Conservation (phyloP, 2,113 vertebrate species). For the Erinaceus europaeus region DNA sequence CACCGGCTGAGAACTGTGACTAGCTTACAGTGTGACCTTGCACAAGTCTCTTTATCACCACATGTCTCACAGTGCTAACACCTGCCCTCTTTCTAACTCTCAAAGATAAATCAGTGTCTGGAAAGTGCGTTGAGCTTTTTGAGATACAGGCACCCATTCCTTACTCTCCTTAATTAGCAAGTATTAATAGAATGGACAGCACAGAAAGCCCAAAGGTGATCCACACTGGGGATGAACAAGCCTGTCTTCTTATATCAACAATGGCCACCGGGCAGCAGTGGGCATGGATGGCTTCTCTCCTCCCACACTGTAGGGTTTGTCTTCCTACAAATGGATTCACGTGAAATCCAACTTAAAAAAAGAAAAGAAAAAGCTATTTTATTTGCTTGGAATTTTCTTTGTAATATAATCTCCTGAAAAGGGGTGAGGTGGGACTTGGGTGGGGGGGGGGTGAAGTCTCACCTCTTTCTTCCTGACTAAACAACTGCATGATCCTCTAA, state of each 20-base stretch:
- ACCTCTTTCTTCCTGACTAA: constrained; percentile 13
- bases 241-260: constrained; percentile 57
- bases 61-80: constrained; percentile 27
- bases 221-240: constrained; percentile 66
- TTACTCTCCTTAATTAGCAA: constrained; percentile 60
- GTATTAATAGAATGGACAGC: constrained; percentile 65
- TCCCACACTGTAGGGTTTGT: constrained; percentile 13
- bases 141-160: neutral
- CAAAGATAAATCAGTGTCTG: constrained; percentile 62
- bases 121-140: constrained; percentile 58
- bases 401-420: neutral
- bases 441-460: neutral
- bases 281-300: constrained; percentile 37
- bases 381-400: constrained; percentile 51
- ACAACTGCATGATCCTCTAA: constrained; percentile 1
- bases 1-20: constrained; percentile 4
- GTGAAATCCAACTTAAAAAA: constrained; percentile 49
- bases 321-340: constrained; percentile 41
- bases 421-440: too few relatives aligned
- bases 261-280: constrained; percentile 32
- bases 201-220: constrained; percentile 59
- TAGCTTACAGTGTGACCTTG: constrained; percentile 60
- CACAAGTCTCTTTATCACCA: constrained; percentile 56
- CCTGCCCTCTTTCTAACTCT: constrained; percentile 45
- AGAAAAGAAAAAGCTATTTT: constrained; percentile 44